Conservation (phyloP, 2,113 vertebrate species). For the Miniopterus natalensis region DNA sequence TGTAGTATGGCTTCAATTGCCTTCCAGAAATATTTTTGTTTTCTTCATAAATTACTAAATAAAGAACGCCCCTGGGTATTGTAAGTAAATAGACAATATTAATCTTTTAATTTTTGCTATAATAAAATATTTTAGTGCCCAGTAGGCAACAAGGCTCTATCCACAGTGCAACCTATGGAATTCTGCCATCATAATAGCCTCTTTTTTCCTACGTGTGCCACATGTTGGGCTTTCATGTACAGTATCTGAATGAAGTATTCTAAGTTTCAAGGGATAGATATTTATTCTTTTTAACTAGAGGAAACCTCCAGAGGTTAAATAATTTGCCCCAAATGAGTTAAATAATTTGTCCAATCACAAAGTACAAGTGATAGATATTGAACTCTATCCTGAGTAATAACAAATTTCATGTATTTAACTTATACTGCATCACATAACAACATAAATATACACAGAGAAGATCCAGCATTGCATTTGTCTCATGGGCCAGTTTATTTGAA, state of each 20-base stretch:
- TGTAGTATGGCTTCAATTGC: not conserved
- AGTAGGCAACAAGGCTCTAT: not conserved
- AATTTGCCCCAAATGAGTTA: not conserved
- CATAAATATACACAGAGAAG: not conserved
- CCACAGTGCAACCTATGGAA: not conserved
- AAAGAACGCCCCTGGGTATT: not conserved
- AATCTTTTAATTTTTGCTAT: not conserved
- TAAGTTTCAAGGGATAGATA: not conserved
- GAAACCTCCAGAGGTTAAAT: not conserved
- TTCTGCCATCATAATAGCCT: not conserved
- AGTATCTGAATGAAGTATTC: not conserved
- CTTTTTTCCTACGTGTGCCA: not conserved
- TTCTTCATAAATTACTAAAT: constrained; percentile 7
- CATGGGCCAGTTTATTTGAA: not conserved
- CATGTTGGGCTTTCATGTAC: not conserved
- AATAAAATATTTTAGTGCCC: not conserved
- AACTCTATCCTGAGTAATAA: not conserved
- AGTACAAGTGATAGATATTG: not conserved
- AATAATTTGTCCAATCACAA: not conserved
- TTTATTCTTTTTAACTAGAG: not conserved
- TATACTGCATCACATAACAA: not conserved
- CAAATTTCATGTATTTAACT: not conserved
- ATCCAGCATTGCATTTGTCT: not conserved
- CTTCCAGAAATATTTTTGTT: not conserved
- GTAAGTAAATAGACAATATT: not conserved